Conservation (phyloP, 1,140 invertebrate genomes). For the Cryptotermes secundus region DNA sequence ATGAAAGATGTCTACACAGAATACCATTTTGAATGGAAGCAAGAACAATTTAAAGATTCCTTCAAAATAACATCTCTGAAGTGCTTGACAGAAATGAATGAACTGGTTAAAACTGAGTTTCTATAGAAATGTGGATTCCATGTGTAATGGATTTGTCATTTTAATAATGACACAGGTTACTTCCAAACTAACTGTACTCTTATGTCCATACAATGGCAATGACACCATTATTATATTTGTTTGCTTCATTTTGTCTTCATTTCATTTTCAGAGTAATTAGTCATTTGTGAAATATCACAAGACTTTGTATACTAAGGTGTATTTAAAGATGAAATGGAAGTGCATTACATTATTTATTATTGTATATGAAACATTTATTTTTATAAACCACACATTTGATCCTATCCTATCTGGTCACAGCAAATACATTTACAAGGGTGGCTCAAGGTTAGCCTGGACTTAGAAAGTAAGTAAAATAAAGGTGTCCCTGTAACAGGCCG, state of each 20-base stretch:
- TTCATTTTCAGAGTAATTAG: not conserved
- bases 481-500: too few species aligned
- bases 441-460: too few species aligned
- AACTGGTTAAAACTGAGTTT: not conserved
- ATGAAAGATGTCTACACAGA: not conserved
- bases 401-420: not conserved
- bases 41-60: too few species aligned
- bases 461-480: too few species aligned
- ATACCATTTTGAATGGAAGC: not conserved
- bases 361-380: not conserved
- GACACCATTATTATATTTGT: not conserved
- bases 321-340: conserved; percentile 8
- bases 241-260: not conserved
- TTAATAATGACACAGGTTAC: not conserved
- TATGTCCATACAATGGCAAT: not conserved
- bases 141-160: not conserved
- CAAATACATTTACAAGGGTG: too few species aligned
- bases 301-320: conserved; percentile 15
- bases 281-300: conserved; percentile 5
- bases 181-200: not conserved
- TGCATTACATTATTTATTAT: conserved; percentile 19
- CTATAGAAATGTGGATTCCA: not conserved
- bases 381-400: not conserved
- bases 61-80: not conserved
- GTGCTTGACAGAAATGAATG: not conserved